Conservation (phyloP, 2,888 invertebrate species). For the Diogma glabrata region DNA sequence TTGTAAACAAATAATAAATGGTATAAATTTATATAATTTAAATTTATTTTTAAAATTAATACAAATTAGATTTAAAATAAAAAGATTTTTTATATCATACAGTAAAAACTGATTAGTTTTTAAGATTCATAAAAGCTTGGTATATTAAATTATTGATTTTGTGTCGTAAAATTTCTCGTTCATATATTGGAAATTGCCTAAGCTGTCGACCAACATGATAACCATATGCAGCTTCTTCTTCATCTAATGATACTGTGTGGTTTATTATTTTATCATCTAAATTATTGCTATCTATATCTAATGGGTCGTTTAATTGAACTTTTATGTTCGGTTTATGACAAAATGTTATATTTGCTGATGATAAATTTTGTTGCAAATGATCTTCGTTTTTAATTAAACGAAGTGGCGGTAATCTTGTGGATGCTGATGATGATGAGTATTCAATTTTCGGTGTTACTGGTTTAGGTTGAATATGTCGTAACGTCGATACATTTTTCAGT, state of each 20-base stretch:
- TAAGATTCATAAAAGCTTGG: conserved; percentile 4
- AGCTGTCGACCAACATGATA: conserved; percentile 4
- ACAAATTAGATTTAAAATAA: conserved; percentile 4
- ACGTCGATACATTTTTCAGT: too few species aligned
- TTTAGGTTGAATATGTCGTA: too few species aligned
- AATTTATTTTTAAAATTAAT: conserved; percentile 1
- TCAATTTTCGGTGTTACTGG: too few species aligned
- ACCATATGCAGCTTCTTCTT: conserved; percentile 2
- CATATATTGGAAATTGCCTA: conserved; percentile 1
- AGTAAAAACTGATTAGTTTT: conserved; percentile 5
- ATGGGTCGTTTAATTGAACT: background rate
- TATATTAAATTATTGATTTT: conserved; percentile 7
- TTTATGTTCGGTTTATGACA: too few species aligned
- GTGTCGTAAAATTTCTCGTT: conserved; percentile 6
- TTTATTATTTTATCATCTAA: background rate
- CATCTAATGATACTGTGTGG: background rate
- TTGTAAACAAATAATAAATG: background rate
- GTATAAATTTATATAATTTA: background rate
- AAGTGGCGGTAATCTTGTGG: background rate
- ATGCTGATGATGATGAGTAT: too few species aligned
- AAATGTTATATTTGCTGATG: too few species aligned
- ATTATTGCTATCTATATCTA: background rate
- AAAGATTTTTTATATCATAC: background rate
- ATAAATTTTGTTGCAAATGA: background rate
- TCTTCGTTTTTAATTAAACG: conserved; percentile 1